These are phyloP conservation scores for Scrobipalpa costella DNA, from an alignment of 2,888 invertebrate species.

Conservation along the genomic window DNA sequence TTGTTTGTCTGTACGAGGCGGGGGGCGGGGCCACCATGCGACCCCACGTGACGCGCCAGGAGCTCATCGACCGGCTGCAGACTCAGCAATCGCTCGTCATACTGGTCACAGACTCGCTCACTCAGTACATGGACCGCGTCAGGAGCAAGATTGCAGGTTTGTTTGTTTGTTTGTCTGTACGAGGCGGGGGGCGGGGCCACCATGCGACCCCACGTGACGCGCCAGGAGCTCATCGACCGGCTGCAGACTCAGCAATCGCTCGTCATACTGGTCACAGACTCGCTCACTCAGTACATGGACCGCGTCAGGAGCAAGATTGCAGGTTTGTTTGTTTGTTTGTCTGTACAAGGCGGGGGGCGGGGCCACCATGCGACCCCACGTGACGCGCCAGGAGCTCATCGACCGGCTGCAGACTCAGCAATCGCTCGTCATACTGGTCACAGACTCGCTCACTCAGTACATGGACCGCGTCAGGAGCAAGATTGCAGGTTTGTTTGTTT, in stretches of 20 bases:
- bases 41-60: slow-evolving; percentile 79
- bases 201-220: slow-evolving; percentile 72
- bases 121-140: slow-evolving; percentile 93
- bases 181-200: not conserved
- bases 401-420: slow-evolving; percentile 90
- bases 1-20: not conserved
- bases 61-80: slow-evolving; percentile 87
- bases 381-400: slow-evolving; percentile 85
- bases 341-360: not conserved
- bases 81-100: slow-evolving; percentile 96
- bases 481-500: slow-evolving; percentile 50
- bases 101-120: slow-evolving; percentile 95
- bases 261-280: slow-evolving; percentile 96
- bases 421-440: slow-evolving; percentile 95
- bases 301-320: slow-evolving; percentile 83
- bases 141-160: slow-evolving; percentile 76
- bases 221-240: slow-evolving; percentile 83
- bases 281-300: slow-evolving; percentile 94
- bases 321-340: slow-evolving; percentile 43
- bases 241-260: slow-evolving; percentile 95
- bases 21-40: slow-evolving; percentile 42
- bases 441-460: slow-evolving; percentile 94
- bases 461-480: slow-evolving; percentile 91
- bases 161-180: not conserved
- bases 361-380: slow-evolving; percentile 59